Base-by-base conservation (phyloP, 2,113 vertebrate species). In the Eretmodus cyanostictus region DNA sequence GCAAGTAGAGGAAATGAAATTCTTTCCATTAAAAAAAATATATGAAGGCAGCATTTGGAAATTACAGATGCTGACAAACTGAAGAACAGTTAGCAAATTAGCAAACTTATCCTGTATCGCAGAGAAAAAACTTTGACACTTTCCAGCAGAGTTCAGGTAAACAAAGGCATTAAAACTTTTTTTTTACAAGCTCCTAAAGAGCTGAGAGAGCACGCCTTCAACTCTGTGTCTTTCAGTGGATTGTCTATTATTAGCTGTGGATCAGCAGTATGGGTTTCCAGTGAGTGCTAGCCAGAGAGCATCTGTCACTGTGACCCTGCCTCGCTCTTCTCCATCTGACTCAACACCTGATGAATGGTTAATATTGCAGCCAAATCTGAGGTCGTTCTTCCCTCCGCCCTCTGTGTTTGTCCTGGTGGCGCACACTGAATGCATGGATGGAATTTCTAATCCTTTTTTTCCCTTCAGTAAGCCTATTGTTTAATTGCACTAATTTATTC, bases 251-350 rank as follows among this genome's bases (percentile, higher is more conserved):
- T 92, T 95, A 91, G 89, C 85, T 73, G 87, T 53, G 84, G 83
- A 87, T 93, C 90, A 92, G 93, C 89, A 89, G 45, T 89, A 84
- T 85, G 88, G 89, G 89, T 91, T 92, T 86, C 63, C 45, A 90
- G 86, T 85, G 88, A 89, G 84, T 82, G 85, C 47, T 47, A 84
- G 88, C 90, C 88, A 85, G 59, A 81, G 90, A 93, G 84, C 92
- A 92, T 94, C 87, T 81, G 82, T 93, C 88, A 93, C 61, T 53
- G 61, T 78, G 87, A 84, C 73, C 88, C 87, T 47, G 63, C 85
- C 84, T 84, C 24, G 11, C 86, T 92, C 82, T 16, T 40, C 79
- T 59, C 68, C 10, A 36, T 83, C 83, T 92, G 92, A 90, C 90
- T 92, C 85, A 86, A 92, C 81, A 86, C 93, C 84, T 86, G 90